These are phyloP conservation scores for Limonius californicus DNA, from an alignment of 1,140 invertebrate genomes.

Conservation along the genomic window DNA sequence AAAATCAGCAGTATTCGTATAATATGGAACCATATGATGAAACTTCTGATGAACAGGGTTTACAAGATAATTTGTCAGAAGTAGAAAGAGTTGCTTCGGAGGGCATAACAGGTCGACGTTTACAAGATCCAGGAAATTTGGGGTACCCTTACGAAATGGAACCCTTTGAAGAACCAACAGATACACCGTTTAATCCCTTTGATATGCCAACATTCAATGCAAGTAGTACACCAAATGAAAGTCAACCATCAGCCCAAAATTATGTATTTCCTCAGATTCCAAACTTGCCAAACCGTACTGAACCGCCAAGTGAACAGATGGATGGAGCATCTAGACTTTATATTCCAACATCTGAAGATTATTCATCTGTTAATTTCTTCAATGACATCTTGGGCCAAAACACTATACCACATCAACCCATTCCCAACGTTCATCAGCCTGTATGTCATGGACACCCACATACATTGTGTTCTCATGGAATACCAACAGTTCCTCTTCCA, in stretches of 20 bases:
- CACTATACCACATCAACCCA: too few species aligned
- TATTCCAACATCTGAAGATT: background rate
- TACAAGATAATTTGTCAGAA: slow-evolving; percentile 1
- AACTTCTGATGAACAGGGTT: background rate
- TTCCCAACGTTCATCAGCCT: too few species aligned
- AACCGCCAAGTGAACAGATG: background rate
- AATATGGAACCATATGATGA: background rate
- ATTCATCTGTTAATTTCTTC: background rate
- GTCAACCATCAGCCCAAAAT: background rate
- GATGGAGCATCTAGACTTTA: background rate
- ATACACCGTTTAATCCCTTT: background rate
- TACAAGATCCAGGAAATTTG: background rate
- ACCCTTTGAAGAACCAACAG: background rate
- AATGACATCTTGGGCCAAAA: too few species aligned
- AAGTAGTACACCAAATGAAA: background rate
- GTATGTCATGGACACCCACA: too few species aligned
- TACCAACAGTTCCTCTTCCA: too few species aligned
- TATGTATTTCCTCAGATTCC: background rate
- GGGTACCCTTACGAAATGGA: background rate
- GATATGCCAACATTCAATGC: background rate
- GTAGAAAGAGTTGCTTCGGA: background rate
- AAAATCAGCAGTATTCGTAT: too few species aligned
- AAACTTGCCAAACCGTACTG: background rate
- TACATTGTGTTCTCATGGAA: too few species aligned
- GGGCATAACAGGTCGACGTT: background rate